Conservation (phyloP, 2,888 invertebrate species). For the Osmoderma eremita region DNA sequence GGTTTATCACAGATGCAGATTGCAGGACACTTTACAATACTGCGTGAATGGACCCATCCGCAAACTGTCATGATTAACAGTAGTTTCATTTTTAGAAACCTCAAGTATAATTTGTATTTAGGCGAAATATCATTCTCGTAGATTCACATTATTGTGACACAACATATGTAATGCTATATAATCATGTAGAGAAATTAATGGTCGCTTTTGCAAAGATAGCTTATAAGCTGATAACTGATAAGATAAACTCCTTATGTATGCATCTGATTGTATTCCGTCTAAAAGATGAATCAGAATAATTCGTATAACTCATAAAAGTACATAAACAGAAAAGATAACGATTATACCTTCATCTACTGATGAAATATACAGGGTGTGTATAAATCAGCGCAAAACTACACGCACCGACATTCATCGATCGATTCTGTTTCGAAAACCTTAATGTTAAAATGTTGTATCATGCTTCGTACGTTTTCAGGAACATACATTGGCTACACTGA, state of each 20-base stretch:
- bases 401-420: too few species aligned
- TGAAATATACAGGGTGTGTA: too few species aligned
- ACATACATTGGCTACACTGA: too few species aligned
- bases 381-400: too few species aligned
- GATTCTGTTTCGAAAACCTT: too few species aligned
- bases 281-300: constrained; percentile 16
- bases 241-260: neutral
- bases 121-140: neutral
- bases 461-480: too few species aligned
- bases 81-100: constrained; percentile 5
- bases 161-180: neutral
- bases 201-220: neutral
- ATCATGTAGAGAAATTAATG: neutral
- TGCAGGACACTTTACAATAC: constrained; percentile 63
- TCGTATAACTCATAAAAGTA: too few species aligned
- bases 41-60: neutral
- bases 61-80: constrained; percentile 14
- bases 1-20: constrained; percentile 69
- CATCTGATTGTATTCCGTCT: neutral
- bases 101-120: neutral
- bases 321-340: too few species aligned
- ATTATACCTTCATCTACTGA: too few species aligned
- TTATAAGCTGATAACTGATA: constrained; percentile 8
- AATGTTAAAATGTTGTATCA: too few species aligned
- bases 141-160: neutral